These are phyloP conservation scores for Spheniscus mendiculus DNA, from an alignment of 2,113 vertebrate genomes.

Conservation along the genomic window DNA sequence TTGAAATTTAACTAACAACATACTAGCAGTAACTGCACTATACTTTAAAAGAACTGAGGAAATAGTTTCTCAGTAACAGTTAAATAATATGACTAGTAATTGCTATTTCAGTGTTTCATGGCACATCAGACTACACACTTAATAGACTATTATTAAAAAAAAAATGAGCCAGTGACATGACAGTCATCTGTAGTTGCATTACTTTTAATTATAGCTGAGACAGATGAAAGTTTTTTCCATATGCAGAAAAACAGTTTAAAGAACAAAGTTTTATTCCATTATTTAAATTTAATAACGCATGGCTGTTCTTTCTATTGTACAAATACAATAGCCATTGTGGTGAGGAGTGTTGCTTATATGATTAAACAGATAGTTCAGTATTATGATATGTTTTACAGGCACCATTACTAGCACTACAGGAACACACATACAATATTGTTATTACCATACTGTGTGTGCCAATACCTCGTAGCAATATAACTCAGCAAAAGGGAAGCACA, in stretches of 20 bases:
- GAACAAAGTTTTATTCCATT: slow-evolving; percentile 6
- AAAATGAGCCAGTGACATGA: neutral
- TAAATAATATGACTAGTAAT: slow-evolving; percentile 18
- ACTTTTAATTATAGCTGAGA: slow-evolving; percentile 19
- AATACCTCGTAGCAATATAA: neutral
- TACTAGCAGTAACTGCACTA: neutral
- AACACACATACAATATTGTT: slow-evolving; percentile 32
- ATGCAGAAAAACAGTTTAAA: neutral
- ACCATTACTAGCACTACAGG: neutral
- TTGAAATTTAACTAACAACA: slow-evolving; percentile 29
- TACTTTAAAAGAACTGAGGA: neutral
- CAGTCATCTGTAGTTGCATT: neutral
- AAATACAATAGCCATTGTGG: slow-evolving; percentile 25
- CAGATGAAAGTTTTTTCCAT: neutral
- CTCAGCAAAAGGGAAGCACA: neutral
- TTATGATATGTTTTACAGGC: slow-evolving; percentile 47
- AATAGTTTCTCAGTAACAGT: neutral
- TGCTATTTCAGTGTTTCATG: neutral
- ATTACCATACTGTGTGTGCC: neutral
- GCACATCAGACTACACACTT: neutral
- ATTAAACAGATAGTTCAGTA: slow-evolving; percentile 21
- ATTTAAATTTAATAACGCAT: neutral
- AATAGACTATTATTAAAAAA: neutral
- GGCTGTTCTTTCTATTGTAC: neutral
- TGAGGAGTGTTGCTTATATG: neutral